Evolutionary conservation across 2,797 vertebrate genomes (phyloP).

Genomic region (Acrocephalus scirpaceus): DNA sequence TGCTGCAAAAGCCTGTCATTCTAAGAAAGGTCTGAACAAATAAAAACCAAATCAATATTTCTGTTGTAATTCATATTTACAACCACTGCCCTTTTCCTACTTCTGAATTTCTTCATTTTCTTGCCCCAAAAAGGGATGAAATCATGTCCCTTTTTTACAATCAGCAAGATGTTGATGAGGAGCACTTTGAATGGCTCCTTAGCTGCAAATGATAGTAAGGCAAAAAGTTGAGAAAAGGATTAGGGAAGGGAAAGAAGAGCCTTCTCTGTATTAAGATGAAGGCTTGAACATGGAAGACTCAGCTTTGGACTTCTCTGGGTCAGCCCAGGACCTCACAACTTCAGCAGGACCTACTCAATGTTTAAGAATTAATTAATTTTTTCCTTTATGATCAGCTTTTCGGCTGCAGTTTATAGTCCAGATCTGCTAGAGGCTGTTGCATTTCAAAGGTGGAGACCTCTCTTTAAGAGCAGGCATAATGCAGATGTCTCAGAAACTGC

Average conservation of each 20-base stretch:
- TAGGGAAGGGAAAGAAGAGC: background rate
- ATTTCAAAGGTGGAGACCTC: background rate
- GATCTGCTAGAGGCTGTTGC: background rate
- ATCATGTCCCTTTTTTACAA: background rate
- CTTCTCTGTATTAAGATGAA: background rate
- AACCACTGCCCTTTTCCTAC: background rate
- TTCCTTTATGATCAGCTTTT: background rate
- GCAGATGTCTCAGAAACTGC: background rate
- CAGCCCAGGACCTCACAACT: background rate
- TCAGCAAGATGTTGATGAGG: background rate
- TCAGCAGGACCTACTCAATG: background rate
- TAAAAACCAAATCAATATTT: background rate
- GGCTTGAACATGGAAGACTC: background rate
- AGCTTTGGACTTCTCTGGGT: background rate
- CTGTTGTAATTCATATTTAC: background rate
- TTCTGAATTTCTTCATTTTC: background rate
- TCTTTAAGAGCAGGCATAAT: background rate
- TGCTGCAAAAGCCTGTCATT: background rate
- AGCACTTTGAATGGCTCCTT: background rate
- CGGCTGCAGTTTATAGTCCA: background rate
- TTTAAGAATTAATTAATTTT: background rate
- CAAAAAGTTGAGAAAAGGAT: background rate
- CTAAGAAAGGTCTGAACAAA: background rate
- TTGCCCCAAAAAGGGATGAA: background rate
- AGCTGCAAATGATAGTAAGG: background rate